Conservation (phyloP, 2,797 vertebrate genomes). For the Anas capensis region DNA sequence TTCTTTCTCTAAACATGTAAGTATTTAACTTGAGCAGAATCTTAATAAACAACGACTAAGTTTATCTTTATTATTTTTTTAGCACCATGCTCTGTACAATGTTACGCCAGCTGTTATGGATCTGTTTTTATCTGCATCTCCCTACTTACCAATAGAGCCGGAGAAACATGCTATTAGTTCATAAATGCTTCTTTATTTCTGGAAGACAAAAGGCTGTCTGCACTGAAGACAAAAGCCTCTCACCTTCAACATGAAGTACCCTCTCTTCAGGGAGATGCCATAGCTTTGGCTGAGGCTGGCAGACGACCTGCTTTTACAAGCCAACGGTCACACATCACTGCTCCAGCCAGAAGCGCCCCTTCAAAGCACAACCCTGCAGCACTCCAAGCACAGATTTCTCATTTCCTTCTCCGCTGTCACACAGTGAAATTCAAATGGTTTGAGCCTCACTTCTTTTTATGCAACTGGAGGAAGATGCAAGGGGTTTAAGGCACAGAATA, state of each 20-base stretch:
- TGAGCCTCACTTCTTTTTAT: not conserved
- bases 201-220: not conserved
- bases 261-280: not conserved
- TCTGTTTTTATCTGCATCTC: not conserved
- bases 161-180: not conserved
- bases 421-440: not conserved
- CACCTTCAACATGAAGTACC: not conserved
- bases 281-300: not conserved
- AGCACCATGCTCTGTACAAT: not conserved
- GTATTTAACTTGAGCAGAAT: not conserved
- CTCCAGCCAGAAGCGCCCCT: not conserved
- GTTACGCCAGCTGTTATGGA: rapidly evolving
- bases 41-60: not conserved
- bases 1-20: rapidly evolving
- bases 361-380: not conserved
- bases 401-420: not conserved
- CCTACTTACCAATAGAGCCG: not conserved
- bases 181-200: not conserved
- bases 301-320: not conserved
- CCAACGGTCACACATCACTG: rapidly evolving
- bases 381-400: not conserved
- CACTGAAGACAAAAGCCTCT: not conserved
- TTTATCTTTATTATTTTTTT: not conserved
- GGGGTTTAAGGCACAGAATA: not conserved
- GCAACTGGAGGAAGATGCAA: not conserved